phyloP scores from a whole-genome alignment of 2,797 vertebrate genomes.

The Miopithecus talapoin region DNA sequence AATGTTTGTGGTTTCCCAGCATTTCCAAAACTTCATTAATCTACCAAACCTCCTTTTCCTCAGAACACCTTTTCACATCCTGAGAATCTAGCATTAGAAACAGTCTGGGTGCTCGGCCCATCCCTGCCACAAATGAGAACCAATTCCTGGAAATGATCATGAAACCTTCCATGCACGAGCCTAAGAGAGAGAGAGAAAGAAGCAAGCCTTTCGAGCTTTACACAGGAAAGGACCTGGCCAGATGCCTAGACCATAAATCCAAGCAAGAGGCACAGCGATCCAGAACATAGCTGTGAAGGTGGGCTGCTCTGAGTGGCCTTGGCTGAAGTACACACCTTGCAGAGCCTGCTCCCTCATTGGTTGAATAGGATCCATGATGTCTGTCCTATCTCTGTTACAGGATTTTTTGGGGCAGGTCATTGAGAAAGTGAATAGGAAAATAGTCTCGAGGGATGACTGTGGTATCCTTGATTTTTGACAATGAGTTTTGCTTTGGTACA shows the following conservation, averaged over 20 bases:
- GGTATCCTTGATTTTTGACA: neutral
- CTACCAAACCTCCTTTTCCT: neutral
- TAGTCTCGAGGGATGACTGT: neutral
- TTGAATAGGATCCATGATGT: neutral
- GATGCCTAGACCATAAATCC: neutral
- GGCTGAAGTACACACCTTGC: neutral
- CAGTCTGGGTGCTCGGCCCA: neutral
- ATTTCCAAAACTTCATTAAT: neutral
- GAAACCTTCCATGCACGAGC: neutral
- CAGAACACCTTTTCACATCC: neutral
- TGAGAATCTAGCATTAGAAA: neutral
- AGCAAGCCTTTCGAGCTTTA: neutral
- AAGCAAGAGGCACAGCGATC: neutral
- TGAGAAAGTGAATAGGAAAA: neutral
- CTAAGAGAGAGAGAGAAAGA: neutral
- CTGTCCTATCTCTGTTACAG: neutral
- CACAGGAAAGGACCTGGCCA: neutral
- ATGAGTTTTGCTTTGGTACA: neutral
- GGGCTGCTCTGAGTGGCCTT: neutral
- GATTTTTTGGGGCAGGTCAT: neutral
- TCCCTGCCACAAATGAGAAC: neutral
- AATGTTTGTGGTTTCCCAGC: neutral
- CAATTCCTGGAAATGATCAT: neutral
- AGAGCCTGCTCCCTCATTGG: neutral
- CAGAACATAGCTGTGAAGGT: neutral